Evolutionary conservation across 1,140 invertebrate genomes (phyloP).

Genomic region (Drosophila saltans): DNA sequence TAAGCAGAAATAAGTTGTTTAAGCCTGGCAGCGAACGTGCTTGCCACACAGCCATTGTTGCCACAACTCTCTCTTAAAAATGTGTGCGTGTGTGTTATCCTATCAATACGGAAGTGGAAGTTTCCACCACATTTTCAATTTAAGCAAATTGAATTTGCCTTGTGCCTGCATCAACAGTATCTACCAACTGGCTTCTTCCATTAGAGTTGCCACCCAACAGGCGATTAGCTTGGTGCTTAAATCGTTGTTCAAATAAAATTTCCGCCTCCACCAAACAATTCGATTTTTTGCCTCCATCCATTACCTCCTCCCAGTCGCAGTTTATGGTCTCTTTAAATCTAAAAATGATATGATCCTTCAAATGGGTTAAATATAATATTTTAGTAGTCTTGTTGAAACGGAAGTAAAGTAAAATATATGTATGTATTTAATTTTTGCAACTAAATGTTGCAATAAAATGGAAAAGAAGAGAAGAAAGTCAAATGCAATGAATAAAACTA

Average conservation of each 20-base stretch:
- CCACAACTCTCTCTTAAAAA: constrained; percentile 36
- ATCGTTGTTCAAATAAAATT: constrained; percentile 54
- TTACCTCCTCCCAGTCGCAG: constrained; percentile 15
- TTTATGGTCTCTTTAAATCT: constrained; percentile 13
- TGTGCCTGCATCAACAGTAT: constrained; percentile 16
- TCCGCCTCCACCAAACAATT: constrained; percentile 41
- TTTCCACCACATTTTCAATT: constrained; percentile 72
- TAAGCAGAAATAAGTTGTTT: constrained; percentile 80
- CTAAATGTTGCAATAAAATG: too few relatives aligned
- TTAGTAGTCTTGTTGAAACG: too few relatives aligned
- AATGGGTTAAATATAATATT: neutral
- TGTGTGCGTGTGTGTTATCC: constrained; percentile 34
- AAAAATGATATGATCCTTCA: neutral
- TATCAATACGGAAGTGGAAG: constrained; percentile 73
- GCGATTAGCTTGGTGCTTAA: constrained; percentile 50
- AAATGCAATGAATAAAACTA: neutral
- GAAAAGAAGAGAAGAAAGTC: neutral
- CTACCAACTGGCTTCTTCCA: constrained; percentile 8
- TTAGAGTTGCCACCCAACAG: constrained; percentile 53
- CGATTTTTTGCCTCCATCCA: constrained; percentile 18
- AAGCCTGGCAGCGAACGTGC: constrained; percentile 71
- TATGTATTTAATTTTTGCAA: too few relatives aligned
- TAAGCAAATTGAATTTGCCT: constrained; percentile 71
- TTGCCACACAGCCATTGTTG: constrained; percentile 57
- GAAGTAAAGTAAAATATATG: too few relatives aligned